Base-by-base conservation (phyloP, 2,797 vertebrate species). In the Cryptoblepharus egeriae region DNA sequence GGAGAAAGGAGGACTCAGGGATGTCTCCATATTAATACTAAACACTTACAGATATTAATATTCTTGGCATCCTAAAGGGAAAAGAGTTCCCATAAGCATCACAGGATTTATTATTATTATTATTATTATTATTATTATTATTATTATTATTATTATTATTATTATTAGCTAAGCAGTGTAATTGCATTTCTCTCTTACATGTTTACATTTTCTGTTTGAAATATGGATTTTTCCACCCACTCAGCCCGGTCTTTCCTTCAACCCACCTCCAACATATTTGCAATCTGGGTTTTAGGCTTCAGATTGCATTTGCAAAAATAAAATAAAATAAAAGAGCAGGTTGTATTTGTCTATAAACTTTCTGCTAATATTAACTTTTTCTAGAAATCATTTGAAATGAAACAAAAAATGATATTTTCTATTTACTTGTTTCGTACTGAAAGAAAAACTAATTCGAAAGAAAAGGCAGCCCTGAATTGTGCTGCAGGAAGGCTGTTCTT, bases 311-410 rank as follows among this genome's bases (percentile, higher is more conserved):
- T n/a, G n/a, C n/a, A n/a, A n/a, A n/a, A n/a, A n/a, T n/a, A 82
- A 83, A 83, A 86, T 4, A 42, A 42, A 42, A 42, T 4, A 82
- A 83, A 83, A 85, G 64, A 77, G 69, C 78, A 80, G 68, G 76
- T 71, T 88, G 86, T 82, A 75, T 91, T 90, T 91, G 83, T 86
- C 89, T 86, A 80, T 68, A 86, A 86, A 92, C 88, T 92, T 91
- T 90, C 75, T 83, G 73, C 79, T 76, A 81, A 89, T 91, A 92
- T 85, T 88, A 89, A 85, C 75, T 90, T 91, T 87, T 22, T 67
- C 74, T 37, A 73, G 45, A 76, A 78, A 88, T 86, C 74, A 12
- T 80, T 2, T 61, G 49, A 91, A 92, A 93, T 89, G 88, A 39
- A 42, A 28, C 7, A 1, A 92, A 85, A 92, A 85, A 81, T 64